Percentiles rank a stretch among this genome's conserved stretches.
These are phyloP conservation scores for Nannospalax galili DNA, from an alignment of 2,113 vertebrate species.

Conservation along the genomic window DNA sequence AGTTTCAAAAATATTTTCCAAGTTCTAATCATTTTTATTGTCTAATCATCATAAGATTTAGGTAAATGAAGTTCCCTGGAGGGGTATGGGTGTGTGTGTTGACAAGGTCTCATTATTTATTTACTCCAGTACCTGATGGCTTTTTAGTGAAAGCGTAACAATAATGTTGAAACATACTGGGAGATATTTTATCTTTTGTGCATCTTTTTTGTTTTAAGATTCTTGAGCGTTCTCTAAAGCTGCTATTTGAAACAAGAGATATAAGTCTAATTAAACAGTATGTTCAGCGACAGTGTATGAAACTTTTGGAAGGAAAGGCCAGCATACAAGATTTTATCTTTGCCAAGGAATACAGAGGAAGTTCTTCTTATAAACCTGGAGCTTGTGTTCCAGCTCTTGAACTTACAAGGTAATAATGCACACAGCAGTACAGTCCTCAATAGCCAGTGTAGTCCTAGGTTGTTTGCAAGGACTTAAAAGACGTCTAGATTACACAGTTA, in stretches of 20 bases:
- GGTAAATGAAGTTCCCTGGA: neutral
- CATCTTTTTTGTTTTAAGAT: constrained; percentile 87
- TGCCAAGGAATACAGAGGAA: constrained; percentile 98
- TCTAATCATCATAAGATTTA: neutral
- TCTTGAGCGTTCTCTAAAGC: constrained; percentile 97
- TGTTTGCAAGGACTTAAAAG: neutral
- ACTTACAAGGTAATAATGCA: constrained; percentile 92
- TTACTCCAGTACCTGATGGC: neutral
- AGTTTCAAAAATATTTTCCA: constrained; percentile 49
- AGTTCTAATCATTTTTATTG: constrained; percentile 18
- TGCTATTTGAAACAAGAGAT: constrained; percentile 98
- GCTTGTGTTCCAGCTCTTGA: constrained; percentile 97
- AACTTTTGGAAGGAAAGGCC: constrained; percentile 95
- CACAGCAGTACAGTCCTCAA: neutral
- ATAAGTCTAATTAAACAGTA: constrained; percentile 98
- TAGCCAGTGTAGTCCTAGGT: neutral
- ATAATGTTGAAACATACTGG: neutral
- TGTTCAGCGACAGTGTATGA: constrained; percentile 96
- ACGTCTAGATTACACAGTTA: neutral
- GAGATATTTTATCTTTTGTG: constrained; percentile 38
- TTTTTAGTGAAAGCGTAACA: constrained; percentile 48
- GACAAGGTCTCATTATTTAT: too few species aligned
- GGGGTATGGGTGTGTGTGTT: too few species aligned
- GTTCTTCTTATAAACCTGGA: constrained; percentile 92
- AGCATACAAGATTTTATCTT: constrained; percentile 99